phyloP scores from a whole-genome alignment of 2,797 vertebrate genomes.

The Odontamblyopus lacepedii region DNA sequence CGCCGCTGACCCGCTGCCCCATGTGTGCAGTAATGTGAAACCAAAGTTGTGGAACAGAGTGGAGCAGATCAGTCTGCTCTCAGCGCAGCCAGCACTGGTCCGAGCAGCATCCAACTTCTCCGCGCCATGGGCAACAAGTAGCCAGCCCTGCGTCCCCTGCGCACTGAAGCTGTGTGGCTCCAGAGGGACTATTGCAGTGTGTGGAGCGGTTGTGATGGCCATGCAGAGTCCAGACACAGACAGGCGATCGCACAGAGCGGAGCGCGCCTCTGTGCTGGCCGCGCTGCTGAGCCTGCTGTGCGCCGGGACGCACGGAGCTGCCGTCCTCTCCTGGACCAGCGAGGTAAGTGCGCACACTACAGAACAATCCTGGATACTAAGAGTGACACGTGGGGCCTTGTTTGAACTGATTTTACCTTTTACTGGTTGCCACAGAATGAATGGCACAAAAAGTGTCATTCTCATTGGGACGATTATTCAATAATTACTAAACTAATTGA shows the following conservation, averaged over 20 bases:
- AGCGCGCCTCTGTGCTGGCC: conserved; percentile 58
- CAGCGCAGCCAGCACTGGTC: conserved; percentile 7
- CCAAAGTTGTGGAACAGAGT: conserved; percentile 67
- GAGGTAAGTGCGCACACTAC: conserved; percentile 70
- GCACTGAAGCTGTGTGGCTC: conserved; percentile 38
- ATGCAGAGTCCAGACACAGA: conserved; percentile 64
- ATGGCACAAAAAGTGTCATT: neutral
- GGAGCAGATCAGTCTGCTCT: conserved; percentile 28
- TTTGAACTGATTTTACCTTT: neutral
- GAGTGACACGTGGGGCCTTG: neutral
- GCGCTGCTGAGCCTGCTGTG: conserved; percentile 69
- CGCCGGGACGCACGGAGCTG: conserved; percentile 72
- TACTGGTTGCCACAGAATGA: neutral
- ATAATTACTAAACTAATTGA: too few species aligned
- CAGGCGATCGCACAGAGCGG: conserved; percentile 51
- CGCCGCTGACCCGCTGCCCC: conserved; percentile 72
- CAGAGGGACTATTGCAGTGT: conserved; percentile 38
- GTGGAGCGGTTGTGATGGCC: conserved; percentile 62
- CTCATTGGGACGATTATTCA: neutral
- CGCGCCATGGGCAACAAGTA: conserved; percentile 52
- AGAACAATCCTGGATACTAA: neutral
- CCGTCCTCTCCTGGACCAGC: conserved; percentile 75
- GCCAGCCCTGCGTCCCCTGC: conserved; percentile 24
- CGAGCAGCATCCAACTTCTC: neutral
- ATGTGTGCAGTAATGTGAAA: conserved; percentile 75